Conservation (phyloP, 2,888 invertebrate genomes). For the Campoplex nolae region DNA sequence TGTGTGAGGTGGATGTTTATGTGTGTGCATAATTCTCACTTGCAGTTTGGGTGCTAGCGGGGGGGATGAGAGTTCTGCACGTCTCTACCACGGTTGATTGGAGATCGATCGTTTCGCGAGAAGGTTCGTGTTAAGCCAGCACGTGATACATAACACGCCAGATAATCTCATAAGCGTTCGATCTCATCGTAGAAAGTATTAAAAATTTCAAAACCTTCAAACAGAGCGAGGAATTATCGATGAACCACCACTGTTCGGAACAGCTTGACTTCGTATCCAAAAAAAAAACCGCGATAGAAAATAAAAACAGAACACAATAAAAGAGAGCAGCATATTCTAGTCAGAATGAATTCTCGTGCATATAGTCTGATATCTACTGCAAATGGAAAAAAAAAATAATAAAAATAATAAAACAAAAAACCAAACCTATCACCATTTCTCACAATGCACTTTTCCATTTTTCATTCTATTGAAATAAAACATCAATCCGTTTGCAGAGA, state of each 20-base stretch:
- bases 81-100: conserved; percentile 53
- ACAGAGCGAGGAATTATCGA: conserved; percentile 8
- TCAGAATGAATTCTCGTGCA: neutral
- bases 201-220: conserved; percentile 1
- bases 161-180: conserved; percentile 44
- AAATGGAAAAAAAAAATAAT: neutral
- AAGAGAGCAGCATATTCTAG: neutral
- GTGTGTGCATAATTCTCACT: conserved; percentile 42
- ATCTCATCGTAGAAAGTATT: conserved; percentile 19
- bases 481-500: conserved; percentile 7
- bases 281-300: conserved; percentile 1
- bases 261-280: neutral
- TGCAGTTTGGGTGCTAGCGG: conserved; percentile 15
- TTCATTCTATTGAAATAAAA: conserved; percentile 33
- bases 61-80: conserved; percentile 32
- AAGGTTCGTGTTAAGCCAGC: conserved; percentile 24
- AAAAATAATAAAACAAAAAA: neutral
- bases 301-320: neutral
- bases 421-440: neutral
- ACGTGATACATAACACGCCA: conserved; percentile 23
- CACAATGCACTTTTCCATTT: conserved; percentile 14
- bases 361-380: neutral
- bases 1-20: conserved; percentile 41
- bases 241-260: neutral
- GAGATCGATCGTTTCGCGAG: conserved; percentile 44